Evolutionary conservation across 1,140 invertebrate species (phyloP), one percentile per base, ranked within the genome.

Genomic region (Zaprionus africanus): DNA sequence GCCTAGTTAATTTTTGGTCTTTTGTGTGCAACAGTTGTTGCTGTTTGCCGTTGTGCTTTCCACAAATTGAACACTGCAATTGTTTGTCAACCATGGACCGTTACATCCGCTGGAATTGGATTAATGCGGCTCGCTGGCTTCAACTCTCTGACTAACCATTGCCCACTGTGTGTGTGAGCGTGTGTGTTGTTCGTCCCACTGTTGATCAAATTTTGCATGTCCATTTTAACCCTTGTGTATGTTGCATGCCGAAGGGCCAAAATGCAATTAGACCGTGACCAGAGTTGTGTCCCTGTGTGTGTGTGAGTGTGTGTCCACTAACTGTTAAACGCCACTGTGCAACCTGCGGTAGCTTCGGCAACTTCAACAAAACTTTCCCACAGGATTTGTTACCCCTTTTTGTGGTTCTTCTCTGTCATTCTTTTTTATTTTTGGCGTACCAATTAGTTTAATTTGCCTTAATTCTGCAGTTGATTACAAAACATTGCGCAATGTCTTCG

Each of bases 91-190:
- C 82, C 76, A 79, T 57, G 60, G 78, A 87, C 84, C 90, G 90
- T 92, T 91, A 92, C 90, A 92, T 92, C 90, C 90, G 90, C 75
- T 87, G 80, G 56, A 87, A 84, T 88, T 90, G 85, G 84, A 88
- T 88, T 90, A 84, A 84, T 85, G 68, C 75, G 81, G 43, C 66
- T 81, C 56, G 80, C 24, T 82, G 78, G 59, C 56, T 79, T 36
- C 38, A 38, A 24, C 49, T 28, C 53, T 36, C 56, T 26, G 34
- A 46, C 41, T 62, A 26, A 5, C 51, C 24, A 72, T 22, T 62
- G 53, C 58, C 53, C 59, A 38, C 28, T 17, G 41, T 43, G 43
- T 59, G 38, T 26, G 51, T 56, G 31, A 49, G 24, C 26, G 34
- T 17, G 41, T 22, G 28, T 19, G n/a, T 34, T 13, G 36, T 24